Percentiles rank a stretch among this genome's conserved stretches.
phyloP scores from a whole-genome alignment of 2,888 invertebrate genomes.

The Eristalis pertinax region DNA sequence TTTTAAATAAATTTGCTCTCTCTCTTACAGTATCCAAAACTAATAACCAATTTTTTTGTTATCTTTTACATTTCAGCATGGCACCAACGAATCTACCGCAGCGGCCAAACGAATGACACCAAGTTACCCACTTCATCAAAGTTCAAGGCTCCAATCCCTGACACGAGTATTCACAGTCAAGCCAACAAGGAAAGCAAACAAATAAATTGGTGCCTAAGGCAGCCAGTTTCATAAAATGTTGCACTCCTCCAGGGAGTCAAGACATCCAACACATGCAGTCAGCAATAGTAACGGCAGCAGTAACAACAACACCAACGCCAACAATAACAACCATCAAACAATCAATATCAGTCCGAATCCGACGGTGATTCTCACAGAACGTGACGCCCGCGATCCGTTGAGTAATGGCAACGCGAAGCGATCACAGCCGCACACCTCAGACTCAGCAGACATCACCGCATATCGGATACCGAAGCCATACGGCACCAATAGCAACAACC shows the following conservation, averaged over 20 bases:
- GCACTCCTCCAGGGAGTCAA: slow-evolving; percentile 68
- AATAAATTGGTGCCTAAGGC: not conserved
- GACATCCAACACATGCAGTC: slow-evolving; percentile 47
- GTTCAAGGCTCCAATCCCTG: not conserved
- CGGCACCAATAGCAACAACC: slow-evolving; percentile 16
- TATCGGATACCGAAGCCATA: slow-evolving; percentile 60
- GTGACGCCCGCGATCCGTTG: slow-evolving; percentile 45
- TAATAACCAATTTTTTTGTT: not conserved
- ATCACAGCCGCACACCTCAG: slow-evolving; percentile 45
- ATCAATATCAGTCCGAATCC: slow-evolving; percentile 51
- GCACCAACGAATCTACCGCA: not conserved
- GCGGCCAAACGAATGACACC: not conserved
- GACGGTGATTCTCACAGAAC: slow-evolving; percentile 33
- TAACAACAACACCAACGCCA: slow-evolving; percentile 11
- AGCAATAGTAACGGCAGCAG: slow-evolving; percentile 10
- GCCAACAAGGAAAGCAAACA: not conserved
- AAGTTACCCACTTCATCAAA: not conserved
- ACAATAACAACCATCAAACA: slow-evolving; percentile 37
- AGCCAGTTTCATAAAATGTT: slow-evolving; percentile 55
- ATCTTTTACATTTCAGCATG: slow-evolving; percentile 9
- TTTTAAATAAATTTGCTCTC: not conserved
- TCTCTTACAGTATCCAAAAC: not conserved
- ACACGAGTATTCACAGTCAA: not conserved
- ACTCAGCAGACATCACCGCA: slow-evolving; percentile 51
- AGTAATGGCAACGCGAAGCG: slow-evolving; percentile 66